These are phyloP conservation scores for Zonitis immaculata DNA, from an alignment of 2,888 invertebrate species.

Conservation along the genomic window DNA sequence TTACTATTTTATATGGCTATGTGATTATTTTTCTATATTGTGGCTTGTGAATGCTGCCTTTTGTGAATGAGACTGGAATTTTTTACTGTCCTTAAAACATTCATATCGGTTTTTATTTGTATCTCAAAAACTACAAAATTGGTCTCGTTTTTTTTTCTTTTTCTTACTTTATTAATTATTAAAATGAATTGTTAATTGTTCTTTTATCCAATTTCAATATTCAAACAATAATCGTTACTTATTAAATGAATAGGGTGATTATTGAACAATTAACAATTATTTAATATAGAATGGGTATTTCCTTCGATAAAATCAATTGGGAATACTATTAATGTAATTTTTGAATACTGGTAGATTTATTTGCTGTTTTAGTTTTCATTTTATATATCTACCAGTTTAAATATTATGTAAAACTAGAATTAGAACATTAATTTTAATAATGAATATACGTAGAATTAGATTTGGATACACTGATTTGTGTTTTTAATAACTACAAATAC, in stretches of 20 bases:
- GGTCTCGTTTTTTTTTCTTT: background rate
- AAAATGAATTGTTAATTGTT: background rate
- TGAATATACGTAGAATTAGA: constrained; percentile 19
- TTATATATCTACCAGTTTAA: constrained; percentile 16
- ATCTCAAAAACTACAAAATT: background rate
- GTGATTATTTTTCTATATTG: constrained; percentile 34
- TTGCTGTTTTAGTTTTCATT: constrained; percentile 20
- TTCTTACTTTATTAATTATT: no score
- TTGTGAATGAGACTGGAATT: constrained; percentile 45
- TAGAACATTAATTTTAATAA: constrained; percentile 6
- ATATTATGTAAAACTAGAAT: constrained; percentile 13
- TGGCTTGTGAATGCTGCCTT: constrained; percentile 43
- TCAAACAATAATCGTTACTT: no score
- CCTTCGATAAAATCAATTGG: background rate
- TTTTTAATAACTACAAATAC: constrained; percentile 30
- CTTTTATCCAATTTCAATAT: background rate
- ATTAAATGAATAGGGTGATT: no score
- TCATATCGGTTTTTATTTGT: background rate
- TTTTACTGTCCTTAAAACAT: constrained; percentile 29
- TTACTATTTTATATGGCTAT: constrained; percentile 32
- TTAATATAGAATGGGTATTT: background rate
- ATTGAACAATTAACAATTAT: background rate
- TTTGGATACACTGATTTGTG: constrained; percentile 25
- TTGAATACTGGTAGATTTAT: constrained; percentile 15
- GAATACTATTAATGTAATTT: constrained; percentile 10